Evolutionary conservation across 2,113 vertebrate genomes (phyloP), one percentile per base, ranked within the genome.

Genomic region (Embiotoca jacksoni): DNA sequence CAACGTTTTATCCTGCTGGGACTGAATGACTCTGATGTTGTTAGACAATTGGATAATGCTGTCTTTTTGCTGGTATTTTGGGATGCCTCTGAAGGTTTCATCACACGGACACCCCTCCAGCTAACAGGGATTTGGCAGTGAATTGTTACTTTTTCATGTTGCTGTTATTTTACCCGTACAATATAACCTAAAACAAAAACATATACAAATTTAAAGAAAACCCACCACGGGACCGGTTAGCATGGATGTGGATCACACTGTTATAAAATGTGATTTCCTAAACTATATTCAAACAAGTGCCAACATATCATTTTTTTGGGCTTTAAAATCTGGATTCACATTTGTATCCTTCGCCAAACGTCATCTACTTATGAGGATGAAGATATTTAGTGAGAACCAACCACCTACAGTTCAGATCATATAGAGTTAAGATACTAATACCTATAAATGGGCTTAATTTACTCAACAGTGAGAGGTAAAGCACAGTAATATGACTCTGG

Each of bases 51-150:
- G 30, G 46, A 65, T 64, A 32, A 65, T 30, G 11, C 0, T 0
- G 30, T 52, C 30, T 72, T 35, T 72, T 54, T 57, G 36, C 46
- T 23, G 2, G 7, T 3, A 1, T 70, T 74, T 62, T 33, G 57
- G 31, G 35, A 61, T 49, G 15, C 31, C 30, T 53, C 11, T 46
- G 33, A 73, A 2, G 52, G 46, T 72, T 59, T 4, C 8, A 7
- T 1, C 10, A 6, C 39, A 14, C 10, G 31, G 16, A 76, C 23
- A 30, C 1, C 11, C 16, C 49, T 39, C n/a, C 2, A 9, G 47
- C 49, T 65, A 50, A 55, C 11, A 14, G 7, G 16, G 49, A 75
- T 64, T 4, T 70, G 23, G 16, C 49, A 33, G 6, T 4, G 39
- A 64, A 47, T 6, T 39, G 58, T 46, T 58, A 10, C 36, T 36